These are phyloP conservation scores for Dinoponera quadriceps DNA, from an alignment of 1,140 invertebrate species.

Conservation along the genomic window DNA sequence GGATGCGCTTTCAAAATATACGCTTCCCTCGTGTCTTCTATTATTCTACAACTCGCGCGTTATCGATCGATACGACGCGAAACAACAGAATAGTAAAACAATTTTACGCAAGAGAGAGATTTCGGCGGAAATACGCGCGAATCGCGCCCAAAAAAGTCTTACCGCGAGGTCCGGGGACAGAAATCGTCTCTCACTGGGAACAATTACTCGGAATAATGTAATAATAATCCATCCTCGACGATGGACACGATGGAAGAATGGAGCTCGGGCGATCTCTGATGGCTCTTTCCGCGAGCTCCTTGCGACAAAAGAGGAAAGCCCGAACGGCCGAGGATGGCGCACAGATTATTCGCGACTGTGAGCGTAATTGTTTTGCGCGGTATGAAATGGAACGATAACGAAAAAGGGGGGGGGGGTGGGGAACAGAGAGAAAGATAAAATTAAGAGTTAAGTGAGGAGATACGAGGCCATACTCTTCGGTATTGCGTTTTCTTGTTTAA, in stretches of 20 bases:
- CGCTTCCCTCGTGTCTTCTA: background rate
- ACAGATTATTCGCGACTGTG: background rate
- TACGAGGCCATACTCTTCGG: background rate
- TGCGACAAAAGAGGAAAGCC: background rate
- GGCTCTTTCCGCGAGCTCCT: background rate
- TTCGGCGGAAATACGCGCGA: background rate
- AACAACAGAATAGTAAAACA: background rate
- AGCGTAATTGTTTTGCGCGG: background rate
- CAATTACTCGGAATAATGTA: conserved; percentile 30
- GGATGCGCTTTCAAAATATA: background rate
- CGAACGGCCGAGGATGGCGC: background rate
- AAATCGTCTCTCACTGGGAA: background rate
- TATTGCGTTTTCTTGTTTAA: background rate
- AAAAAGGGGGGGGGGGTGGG: background rate
- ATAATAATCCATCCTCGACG: conserved; percentile 18
- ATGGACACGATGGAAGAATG: background rate
- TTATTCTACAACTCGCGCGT: background rate
- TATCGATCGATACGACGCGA: background rate
- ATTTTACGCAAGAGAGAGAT: conserved; percentile 1
- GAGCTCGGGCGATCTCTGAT: background rate
- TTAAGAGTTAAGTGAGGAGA: background rate
- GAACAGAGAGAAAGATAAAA: background rate
- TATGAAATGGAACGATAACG: background rate
- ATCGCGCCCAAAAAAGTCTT: background rate
- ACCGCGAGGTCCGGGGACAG: background rate